Percentiles rank a stretch among this genome's conserved stretches.
Evolutionary conservation across 2,888 invertebrate genomes (phyloP).

Genomic region (Amitus sp.): DNA sequence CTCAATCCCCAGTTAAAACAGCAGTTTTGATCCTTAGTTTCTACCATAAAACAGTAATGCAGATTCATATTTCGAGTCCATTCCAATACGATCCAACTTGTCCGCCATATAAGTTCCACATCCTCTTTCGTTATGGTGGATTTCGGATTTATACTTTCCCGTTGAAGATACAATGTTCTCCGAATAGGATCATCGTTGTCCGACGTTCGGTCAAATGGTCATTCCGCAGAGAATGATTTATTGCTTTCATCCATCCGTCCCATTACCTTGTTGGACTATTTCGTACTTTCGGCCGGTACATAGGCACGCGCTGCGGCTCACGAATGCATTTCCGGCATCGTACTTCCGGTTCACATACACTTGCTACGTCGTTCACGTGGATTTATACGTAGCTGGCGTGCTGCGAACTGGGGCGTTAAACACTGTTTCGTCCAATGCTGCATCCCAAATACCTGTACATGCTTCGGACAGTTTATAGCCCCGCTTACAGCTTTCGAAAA

Average conservation of each 20-base stretch:
- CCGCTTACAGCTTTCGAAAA: no score
- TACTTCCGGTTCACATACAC: conserved; percentile 38
- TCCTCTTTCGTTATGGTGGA: no score
- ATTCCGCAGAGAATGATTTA: conserved; percentile 41
- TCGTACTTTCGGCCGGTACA: conserved; percentile 30
- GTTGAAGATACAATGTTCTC: not conserved
- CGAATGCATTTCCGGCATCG: conserved; percentile 42
- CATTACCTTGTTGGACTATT: conserved; percentile 39
- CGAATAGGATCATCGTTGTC: conserved; percentile 13
- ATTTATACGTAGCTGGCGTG: conserved; percentile 40
- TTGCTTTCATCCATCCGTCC: conserved; percentile 42
- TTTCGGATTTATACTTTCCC: no score
- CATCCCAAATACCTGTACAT: conserved; percentile 18
- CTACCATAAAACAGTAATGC: no score
- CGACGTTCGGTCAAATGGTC: conserved; percentile 36
- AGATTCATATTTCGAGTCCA: no score
- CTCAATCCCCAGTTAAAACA: no score
- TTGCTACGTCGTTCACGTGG: conserved; percentile 33
- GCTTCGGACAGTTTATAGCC: no score
- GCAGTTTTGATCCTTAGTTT: no score
- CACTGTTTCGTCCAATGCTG: conserved; percentile 33
- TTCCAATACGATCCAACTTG: no score
- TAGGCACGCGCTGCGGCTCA: conserved; percentile 31
- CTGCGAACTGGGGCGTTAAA: conserved; percentile 38
- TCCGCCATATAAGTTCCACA: no score